Evolutionary conservation across 1,140 invertebrate genomes (phyloP), one percentile per base, ranked within the genome.

Genomic region (Drosophila nannoptera): DNA sequence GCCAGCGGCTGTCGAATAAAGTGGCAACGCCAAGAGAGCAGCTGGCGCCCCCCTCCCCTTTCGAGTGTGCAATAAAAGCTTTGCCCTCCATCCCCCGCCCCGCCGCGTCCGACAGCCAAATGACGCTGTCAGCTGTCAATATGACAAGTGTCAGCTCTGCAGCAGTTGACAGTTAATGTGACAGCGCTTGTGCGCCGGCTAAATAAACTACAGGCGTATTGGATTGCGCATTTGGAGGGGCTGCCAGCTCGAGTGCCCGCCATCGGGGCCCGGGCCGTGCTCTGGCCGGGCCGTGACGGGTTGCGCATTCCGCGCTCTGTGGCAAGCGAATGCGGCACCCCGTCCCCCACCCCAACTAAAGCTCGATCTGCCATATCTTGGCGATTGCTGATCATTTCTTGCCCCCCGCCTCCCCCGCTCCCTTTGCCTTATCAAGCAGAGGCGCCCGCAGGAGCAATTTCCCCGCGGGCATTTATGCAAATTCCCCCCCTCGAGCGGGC

Each of bases 101-200:
- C 38, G 45, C 75, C 68, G 65, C 58, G 80, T 75, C 71, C 87
- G 82, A 84, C 81, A 84, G 82, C 77, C 82, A 87, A 84, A 87
- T 84, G 80, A 87, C 81, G 81, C 81, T 87, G 81, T 84, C 81
- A 86, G 70, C 54, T 84, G 81, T 84, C 81, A 84, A 84, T 84
- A 84, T 84, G 81, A 84, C 81, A 84, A 84, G 81, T 84, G 81
- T 81, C 81, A 84, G 68, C 67, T 86, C 73, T 76, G 81, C 76
- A 84, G 67, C 70, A 84, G 81, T 86, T 84, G 81, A 84, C 81
- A 84, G 81, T 84, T 84, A 84, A 84, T 87, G 81, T 84, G 81
- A 86, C 77, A 87, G 77, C 70, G 77, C 71, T 78, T 86, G 61
- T 80, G 78, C 73, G 60, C 65, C 66, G 73, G 61, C 82, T 74